Evolutionary conservation across 2,888 invertebrate species (phyloP).

Genomic region (Loripinus fragilis): DNA sequence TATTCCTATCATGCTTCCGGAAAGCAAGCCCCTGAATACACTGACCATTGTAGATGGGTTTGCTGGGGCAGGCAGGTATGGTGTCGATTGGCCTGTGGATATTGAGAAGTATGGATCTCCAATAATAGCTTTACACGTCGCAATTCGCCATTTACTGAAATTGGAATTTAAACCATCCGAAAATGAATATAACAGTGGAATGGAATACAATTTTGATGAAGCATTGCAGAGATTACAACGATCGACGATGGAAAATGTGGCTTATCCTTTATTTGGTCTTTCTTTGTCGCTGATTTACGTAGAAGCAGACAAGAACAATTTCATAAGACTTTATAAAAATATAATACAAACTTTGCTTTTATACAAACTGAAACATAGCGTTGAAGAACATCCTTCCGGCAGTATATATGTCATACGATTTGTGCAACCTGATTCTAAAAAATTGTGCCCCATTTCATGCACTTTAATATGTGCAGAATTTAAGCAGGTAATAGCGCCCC

Average conservation of each 20-base stretch:
- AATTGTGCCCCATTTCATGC: neutral
- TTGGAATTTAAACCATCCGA: neutral
- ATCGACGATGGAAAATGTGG: neutral
- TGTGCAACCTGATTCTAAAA: neutral
- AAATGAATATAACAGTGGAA: neutral
- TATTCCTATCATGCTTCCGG: neutral
- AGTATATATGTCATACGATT: neutral
- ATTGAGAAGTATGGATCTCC: neutral
- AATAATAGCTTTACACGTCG: neutral
- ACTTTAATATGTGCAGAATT: neutral
- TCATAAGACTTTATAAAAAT: neutral
- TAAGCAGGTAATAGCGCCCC: neutral
- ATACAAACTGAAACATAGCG: neutral
- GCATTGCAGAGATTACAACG: neutral
- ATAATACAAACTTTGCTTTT: neutral
- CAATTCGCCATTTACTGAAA: neutral
- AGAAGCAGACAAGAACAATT: neutral
- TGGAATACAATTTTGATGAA: neutral
- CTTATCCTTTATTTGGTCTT: neutral
- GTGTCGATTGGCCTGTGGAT: neutral
- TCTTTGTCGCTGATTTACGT: neutral
- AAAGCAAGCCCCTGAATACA: neutral
- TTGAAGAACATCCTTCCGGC: too few species aligned
- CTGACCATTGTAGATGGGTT: neutral
- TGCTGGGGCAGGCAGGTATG: neutral